phyloP scores from a whole-genome alignment of 1,140 invertebrate species.

The Nilaparvata lugens region DNA sequence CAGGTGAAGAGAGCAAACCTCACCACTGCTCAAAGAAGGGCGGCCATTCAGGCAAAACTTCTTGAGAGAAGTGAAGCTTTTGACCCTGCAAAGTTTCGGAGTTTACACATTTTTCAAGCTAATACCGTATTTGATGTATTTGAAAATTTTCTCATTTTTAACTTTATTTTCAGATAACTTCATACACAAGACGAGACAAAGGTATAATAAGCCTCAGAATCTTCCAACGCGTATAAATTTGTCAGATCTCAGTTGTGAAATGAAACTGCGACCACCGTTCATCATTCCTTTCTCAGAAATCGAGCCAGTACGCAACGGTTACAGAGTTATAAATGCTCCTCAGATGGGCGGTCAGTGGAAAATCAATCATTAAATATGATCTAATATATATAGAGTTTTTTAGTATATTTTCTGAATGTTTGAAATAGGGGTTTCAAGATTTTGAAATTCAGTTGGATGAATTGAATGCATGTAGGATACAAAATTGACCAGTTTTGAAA shows the following conservation, averaged over 20 bases:
- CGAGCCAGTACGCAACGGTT: constrained; percentile 27
- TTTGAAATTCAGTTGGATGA: neutral
- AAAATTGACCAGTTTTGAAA: too few species aligned
- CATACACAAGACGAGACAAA: constrained; percentile 34
- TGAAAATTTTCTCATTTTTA: too few species aligned
- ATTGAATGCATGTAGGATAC: too few species aligned
- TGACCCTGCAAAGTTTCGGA: too few species aligned
- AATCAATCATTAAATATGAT: neutral
- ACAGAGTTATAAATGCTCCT: constrained; percentile 15
- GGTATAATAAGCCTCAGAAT: constrained; percentile 36
- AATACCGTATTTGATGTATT: too few species aligned
- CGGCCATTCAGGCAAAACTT: too few species aligned
- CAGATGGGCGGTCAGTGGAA: constrained; percentile 23
- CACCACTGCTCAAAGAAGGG: too few species aligned
- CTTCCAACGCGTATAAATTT: constrained; percentile 36
- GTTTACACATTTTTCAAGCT: too few species aligned
- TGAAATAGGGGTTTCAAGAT: neutral
- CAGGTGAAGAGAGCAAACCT: too few species aligned
- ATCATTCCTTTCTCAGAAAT: constrained; percentile 31
- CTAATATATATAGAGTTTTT: too few species aligned
- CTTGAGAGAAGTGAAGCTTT: too few species aligned
- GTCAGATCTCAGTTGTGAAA: constrained; percentile 34
- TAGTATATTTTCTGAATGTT: neutral
- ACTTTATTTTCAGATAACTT: constrained; percentile 31
- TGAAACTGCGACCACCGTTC: constrained; percentile 35